These are phyloP conservation scores for Phylloscopus trochilus DNA, from an alignment of 2,113 vertebrate genomes.

Conservation along the genomic window DNA sequence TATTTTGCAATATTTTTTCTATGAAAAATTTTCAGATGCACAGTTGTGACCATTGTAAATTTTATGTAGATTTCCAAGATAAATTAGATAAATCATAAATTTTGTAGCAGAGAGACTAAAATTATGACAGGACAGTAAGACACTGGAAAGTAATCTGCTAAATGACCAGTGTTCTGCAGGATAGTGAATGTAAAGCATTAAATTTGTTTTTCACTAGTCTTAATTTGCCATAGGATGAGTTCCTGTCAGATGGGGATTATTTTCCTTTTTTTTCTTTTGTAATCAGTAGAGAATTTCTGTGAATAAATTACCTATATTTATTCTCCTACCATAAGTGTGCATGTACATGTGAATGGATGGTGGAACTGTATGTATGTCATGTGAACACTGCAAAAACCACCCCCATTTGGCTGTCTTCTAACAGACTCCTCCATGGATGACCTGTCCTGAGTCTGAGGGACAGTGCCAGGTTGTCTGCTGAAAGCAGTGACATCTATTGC, in stretches of 20 bases:
- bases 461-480: neutral
- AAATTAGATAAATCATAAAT: neutral
- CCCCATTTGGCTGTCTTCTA: accelerated
- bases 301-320: constrained; percentile 14
- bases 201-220: neutral
- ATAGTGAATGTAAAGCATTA: neutral
- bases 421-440: neutral
- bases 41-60: neutral
- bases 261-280: neutral
- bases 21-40: neutral
- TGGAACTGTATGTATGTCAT: neutral
- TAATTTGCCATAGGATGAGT: neutral
- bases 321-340: neutral
- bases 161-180: neutral
- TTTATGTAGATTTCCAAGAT: neutral
- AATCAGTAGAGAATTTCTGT: neutral
- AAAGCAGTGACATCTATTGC: neutral
- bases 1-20: constrained; percentile 12
- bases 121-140: neutral
- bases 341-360: neutral
- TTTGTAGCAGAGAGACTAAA: neutral
- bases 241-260: neutral
- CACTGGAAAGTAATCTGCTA: neutral
- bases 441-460: neutral
- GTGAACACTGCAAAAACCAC: neutral